phyloP scores from a whole-genome alignment of 92 coral and sea anemone species.

The Plumapathes pennacea region DNA sequence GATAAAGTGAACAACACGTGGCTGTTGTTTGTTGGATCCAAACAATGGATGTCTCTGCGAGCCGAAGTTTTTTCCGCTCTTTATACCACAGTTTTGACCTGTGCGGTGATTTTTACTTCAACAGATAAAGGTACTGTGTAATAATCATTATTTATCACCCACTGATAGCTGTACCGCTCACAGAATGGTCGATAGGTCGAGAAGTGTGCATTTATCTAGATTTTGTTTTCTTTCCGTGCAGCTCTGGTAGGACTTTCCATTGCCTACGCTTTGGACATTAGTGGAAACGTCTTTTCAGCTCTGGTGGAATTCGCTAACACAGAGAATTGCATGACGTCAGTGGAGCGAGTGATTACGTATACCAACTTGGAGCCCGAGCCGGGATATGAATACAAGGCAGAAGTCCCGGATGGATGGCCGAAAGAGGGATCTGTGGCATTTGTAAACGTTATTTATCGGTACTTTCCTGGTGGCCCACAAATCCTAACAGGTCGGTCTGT shows the following conservation, averaged over 20 bases:
- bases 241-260: conserved; percentile 13
- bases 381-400: conserved; percentile 12
- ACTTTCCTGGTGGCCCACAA: conserved; percentile 2
- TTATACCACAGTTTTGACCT: too few species aligned
- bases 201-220: too few species aligned
- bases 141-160: too few species aligned
- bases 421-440: conserved; percentile 1
- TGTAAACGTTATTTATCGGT: not conserved
- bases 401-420: conserved; percentile 6
- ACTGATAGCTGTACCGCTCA: conserved; percentile 13
- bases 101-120: too few species aligned
- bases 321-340: conserved; percentile 18
- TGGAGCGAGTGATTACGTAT: conserved; percentile 2
- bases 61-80: too few species aligned
- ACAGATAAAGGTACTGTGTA: too few species aligned
- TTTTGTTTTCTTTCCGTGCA: too few species aligned
- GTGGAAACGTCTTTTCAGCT: conserved; percentile 1
- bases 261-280: conserved; percentile 10
- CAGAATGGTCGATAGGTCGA: too few species aligned
- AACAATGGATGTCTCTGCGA: too few species aligned
- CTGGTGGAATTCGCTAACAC: not conserved
- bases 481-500: too few species aligned
- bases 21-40: too few species aligned
- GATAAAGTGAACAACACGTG: too few species aligned
- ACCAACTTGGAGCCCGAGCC: conserved; percentile 11